These are phyloP conservation scores for Xiphorhynchus elegans DNA, from an alignment of 2,113 vertebrate species.

Conservation along the genomic window DNA sequence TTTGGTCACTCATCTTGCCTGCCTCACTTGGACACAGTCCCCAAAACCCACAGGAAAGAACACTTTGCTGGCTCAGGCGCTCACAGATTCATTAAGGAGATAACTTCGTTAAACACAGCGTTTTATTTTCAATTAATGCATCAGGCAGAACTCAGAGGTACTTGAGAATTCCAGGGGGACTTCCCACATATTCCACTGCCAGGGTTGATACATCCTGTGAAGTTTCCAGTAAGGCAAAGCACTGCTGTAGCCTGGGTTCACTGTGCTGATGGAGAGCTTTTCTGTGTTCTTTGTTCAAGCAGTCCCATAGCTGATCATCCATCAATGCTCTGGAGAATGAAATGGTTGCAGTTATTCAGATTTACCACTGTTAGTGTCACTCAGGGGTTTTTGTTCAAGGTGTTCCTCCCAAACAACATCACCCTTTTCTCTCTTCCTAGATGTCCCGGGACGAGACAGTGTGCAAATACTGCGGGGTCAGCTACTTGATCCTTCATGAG, in stretches of 20 bases:
- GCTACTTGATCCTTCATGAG: slow-evolving; percentile 89
- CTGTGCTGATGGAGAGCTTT: not conserved
- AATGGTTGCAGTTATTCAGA: not conserved
- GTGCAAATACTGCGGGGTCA: slow-evolving; percentile 90
- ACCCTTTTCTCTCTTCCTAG: slow-evolving; percentile 54
- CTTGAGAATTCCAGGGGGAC: not conserved
- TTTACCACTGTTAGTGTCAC: not conserved
- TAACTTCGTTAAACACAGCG: not conserved
- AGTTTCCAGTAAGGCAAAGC: not conserved
- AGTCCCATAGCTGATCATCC: not conserved
- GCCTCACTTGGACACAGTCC: not conserved
- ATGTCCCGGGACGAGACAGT: slow-evolving; percentile 82
- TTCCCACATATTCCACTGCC: not conserved
- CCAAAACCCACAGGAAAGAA: not conserved
- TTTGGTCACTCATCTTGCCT: not conserved
- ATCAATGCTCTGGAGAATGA: not conserved
- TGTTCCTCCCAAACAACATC: not conserved
- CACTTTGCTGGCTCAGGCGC: not conserved
- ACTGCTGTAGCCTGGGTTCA: not conserved
- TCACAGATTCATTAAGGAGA: not conserved
- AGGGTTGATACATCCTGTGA: not conserved
- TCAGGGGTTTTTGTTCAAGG: not conserved
- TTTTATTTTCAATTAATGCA: not conserved
- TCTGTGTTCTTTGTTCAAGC: not conserved
- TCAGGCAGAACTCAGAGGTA: not conserved